Evolutionary conservation across 2,113 vertebrate genomes (phyloP).

Genomic region (Neomonachus schauinslandi): DNA sequence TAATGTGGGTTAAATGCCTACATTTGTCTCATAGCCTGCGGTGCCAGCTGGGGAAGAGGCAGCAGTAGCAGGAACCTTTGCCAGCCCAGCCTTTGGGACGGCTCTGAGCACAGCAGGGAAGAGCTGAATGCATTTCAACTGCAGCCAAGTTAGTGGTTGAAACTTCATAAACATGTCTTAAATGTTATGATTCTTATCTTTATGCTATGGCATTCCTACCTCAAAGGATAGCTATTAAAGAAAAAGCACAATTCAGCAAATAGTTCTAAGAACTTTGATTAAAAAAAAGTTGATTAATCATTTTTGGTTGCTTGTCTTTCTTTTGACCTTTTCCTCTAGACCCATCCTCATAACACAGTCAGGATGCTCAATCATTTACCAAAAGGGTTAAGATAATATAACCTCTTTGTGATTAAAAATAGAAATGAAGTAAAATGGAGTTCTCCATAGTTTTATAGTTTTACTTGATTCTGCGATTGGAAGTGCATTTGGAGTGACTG

Average conservation of each 20-base stretch:
- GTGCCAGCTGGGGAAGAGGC: conserved; percentile 75
- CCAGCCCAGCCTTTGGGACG: conserved; percentile 76
- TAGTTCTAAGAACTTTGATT: conserved; percentile 69
- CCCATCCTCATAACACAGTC: neutral
- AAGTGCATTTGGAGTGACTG: neutral
- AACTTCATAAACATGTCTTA: conserved; percentile 82
- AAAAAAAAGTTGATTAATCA: conserved; percentile 72
- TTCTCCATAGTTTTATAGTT: conserved; percentile 23
- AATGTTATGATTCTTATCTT: conserved; percentile 84
- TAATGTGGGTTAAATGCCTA: conserved; percentile 78
- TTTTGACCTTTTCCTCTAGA: conserved; percentile 47
- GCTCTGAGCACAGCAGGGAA: conserved; percentile 76
- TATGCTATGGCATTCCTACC: conserved; percentile 69
- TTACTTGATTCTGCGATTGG: neutral
- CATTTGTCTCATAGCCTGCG: conserved; percentile 70
- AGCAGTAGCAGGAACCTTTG: conserved; percentile 67
- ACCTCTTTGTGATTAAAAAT: conserved; percentile 38
- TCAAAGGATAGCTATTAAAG: conserved; percentile 74
- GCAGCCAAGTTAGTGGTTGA: conserved; percentile 83
- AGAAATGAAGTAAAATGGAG: conserved; percentile 33
- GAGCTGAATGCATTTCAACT: conserved; percentile 81
- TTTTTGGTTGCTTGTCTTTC: conserved; percentile 62
- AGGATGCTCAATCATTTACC: neutral
- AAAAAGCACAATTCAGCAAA: conserved; percentile 48
- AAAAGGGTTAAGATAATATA: conserved; percentile 22